phyloP scores from a whole-genome alignment of 2,113 vertebrate genomes.

The Panthera uncia region DNA sequence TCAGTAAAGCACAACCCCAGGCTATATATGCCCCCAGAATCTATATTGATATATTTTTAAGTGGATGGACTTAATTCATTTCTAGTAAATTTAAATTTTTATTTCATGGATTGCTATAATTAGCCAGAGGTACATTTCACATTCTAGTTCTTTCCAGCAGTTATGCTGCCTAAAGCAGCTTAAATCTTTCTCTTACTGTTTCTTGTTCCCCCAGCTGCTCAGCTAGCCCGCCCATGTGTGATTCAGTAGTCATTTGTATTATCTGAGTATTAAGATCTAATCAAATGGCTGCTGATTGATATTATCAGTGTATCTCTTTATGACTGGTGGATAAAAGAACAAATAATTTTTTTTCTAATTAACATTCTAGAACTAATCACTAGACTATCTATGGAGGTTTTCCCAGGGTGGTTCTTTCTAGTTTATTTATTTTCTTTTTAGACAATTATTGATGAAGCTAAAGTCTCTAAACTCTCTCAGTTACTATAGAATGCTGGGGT shows the following conservation, averaged over 20 bases:
- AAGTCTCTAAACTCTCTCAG: background rate
- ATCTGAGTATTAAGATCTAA: background rate
- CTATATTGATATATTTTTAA: background rate
- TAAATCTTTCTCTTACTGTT: background rate
- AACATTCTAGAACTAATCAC: background rate
- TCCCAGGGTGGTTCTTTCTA: background rate
- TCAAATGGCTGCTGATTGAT: background rate
- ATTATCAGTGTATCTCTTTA: background rate
- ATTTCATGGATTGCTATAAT: background rate
- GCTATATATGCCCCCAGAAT: background rate
- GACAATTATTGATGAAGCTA: background rate
- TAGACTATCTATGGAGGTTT: background rate
- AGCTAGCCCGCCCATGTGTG: background rate
- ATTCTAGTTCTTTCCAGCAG: background rate
- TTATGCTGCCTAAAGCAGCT: background rate
- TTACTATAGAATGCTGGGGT: background rate
- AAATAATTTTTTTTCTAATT: background rate
- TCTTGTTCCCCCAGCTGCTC: background rate
- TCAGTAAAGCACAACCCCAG: background rate
- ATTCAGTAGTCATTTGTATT: background rate
- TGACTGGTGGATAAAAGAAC: background rate
- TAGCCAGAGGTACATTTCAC: background rate
- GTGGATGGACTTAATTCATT: background rate
- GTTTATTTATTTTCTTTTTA: background rate
- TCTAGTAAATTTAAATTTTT: background rate